Evolutionary conservation across 2,113 vertebrate species (phyloP).

Genomic region (Arvicanthis niloticus): DNA sequence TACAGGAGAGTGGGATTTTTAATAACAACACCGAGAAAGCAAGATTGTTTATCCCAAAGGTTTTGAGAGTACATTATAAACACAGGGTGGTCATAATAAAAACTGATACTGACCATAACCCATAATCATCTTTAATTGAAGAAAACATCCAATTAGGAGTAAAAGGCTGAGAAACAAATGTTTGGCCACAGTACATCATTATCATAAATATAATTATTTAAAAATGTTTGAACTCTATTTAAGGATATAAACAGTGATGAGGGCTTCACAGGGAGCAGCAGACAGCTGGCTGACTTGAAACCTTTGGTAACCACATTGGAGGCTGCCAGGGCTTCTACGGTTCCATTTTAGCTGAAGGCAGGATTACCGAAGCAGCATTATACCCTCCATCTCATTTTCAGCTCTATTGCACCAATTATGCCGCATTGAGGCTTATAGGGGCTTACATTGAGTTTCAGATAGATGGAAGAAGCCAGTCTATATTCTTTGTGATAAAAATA

Average conservation of each 20-base stretch:
- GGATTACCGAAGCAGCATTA: constrained; percentile 85
- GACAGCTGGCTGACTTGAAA: constrained; percentile 81
- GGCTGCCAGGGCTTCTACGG: constrained; percentile 77
- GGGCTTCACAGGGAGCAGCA: constrained; percentile 72
- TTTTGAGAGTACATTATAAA: constrained; percentile 73
- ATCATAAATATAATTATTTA: constrained; percentile 78
- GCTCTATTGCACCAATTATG: constrained; percentile 89
- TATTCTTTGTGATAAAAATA: constrained; percentile 88
- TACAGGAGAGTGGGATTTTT: constrained; percentile 79
- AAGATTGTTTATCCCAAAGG: constrained; percentile 79
- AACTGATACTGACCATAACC: constrained; percentile 66
- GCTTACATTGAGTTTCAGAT: constrained; percentile 87
- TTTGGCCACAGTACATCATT: constrained; percentile 69
- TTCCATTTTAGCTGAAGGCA: constrained; percentile 85
- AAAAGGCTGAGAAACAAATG: constrained; percentile 39
- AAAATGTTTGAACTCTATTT: constrained; percentile 80
- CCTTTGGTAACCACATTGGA: constrained; percentile 81
- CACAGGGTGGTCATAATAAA: constrained; percentile 77
- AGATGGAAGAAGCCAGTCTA: constrained; percentile 86
- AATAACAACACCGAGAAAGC: constrained; percentile 66
- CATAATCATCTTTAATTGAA: constrained; percentile 72
- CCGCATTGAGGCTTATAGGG: constrained; percentile 86
- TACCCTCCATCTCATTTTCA: constrained; percentile 89
- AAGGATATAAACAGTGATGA: constrained; percentile 66
- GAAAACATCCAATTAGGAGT: constrained; percentile 71